Percentiles rank a stretch among this genome's conserved stretches.
These are phyloP conservation scores for Aphaenogaster rudis DNA, from an alignment of 1,140 invertebrate species.

Conservation along the genomic window DNA sequence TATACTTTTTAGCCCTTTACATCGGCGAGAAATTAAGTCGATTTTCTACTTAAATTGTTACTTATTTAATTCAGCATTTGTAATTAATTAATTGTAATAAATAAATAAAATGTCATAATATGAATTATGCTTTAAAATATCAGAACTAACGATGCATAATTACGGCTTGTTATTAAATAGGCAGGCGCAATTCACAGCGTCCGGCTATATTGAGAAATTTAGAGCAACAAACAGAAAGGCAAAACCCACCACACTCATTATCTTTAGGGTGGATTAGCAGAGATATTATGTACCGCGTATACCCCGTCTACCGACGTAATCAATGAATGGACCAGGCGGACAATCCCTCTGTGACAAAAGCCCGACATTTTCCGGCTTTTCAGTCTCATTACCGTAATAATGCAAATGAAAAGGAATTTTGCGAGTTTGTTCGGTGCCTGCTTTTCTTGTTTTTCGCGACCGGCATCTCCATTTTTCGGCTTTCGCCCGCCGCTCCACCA, in stretches of 20 bases:
- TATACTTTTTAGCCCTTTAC: background rate
- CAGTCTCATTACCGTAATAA: slow-evolving; percentile 86
- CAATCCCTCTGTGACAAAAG: slow-evolving; percentile 86
- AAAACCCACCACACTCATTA: slow-evolving; percentile 51
- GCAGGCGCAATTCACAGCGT: slow-evolving; percentile 2
- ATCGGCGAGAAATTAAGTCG: background rate
- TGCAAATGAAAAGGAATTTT: slow-evolving; percentile 85
- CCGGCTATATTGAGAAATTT: slow-evolving; percentile 36
- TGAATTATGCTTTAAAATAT: background rate
- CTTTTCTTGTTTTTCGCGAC: slow-evolving; percentile 81
- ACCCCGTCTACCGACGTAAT: slow-evolving; percentile 78
- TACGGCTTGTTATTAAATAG: slow-evolving; percentile 13
- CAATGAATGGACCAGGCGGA: slow-evolving; percentile 86
- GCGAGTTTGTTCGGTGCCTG: slow-evolving; percentile 81
- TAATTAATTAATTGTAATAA: background rate
- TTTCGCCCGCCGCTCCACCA: slow-evolving; percentile 7
- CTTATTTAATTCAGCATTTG: background rate
- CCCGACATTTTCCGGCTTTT: slow-evolving; percentile 84
- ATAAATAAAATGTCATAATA: background rate
- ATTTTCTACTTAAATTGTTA: background rate
- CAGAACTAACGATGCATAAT: slow-evolving; percentile 15
- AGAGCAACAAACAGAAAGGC: slow-evolving; percentile 48
- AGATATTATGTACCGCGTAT: slow-evolving; percentile 59
- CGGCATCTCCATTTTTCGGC: slow-evolving; percentile 51
- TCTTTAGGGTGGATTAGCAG: slow-evolving; percentile 59